Evolutionary conservation across 2,113 vertebrate genomes (phyloP), one percentile per base, ranked within the genome.

Genomic region (Himantopus leucocephalus): DNA sequence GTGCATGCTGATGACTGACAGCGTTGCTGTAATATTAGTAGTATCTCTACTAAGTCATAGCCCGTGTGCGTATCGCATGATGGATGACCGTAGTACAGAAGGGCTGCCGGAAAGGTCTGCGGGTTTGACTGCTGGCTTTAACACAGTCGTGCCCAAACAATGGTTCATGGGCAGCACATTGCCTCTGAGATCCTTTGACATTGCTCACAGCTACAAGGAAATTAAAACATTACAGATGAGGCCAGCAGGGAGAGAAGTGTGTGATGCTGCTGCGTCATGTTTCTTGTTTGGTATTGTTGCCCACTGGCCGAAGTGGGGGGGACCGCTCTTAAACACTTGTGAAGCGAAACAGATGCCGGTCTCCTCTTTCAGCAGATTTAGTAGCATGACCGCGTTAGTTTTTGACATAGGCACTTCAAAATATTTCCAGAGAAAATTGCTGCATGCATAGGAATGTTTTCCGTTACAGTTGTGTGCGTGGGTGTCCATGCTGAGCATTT

Each of bases 61-160:
- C 37, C 74, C 47, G 0, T 12, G 5, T 14, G 27, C 15, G 0
- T 7, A 26, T 56, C 0, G 4, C 22, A 3, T 14, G 84, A 58
- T 8, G 78, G 41, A 43, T 47, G 68, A 37, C 12, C 88, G 2
- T 66, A 32, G 15, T n/a, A 35, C 8, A 1, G 9, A 10, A 68
- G 34, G 29, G 67, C 7, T 35, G 11, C 14, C 4, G 1, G 11
- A 45, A 71, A 37, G 35, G 18, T 41, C 56, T 9, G 45, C 1
- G n/a, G 32, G 43, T 45, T 45, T 43, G 62, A 14, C 60, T 21
- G 27, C 37, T 58, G 18, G 16, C 71, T 82, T 56, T 47, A 34
- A 64, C 78, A 56, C 3, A 66, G 39, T 10, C 10, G 6, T 60
- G 45, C 29, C 50, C 47, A 34, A 50, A 64, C 24, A 37, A 16